Evolutionary conservation across 2,113 vertebrate species (phyloP).

Genomic region (Toxostoma redivivum): DNA sequence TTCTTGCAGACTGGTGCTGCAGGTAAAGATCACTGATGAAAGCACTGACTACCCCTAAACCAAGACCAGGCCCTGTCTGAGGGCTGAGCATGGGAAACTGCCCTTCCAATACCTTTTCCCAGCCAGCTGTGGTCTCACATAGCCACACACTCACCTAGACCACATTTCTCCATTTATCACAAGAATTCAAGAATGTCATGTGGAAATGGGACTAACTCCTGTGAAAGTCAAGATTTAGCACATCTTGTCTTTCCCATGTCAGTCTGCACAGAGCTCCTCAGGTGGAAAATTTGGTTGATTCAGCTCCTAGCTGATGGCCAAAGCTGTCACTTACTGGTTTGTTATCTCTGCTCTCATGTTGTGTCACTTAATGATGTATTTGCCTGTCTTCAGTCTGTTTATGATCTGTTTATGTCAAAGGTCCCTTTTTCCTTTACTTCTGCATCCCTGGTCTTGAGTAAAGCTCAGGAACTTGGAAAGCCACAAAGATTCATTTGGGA

Average conservation of each 20-base stretch:
- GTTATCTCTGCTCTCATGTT: background rate
- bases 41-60: background rate
- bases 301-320: background rate
- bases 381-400: constrained; percentile 22
- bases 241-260: background rate
- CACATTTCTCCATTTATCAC: background rate
- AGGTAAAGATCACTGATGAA: background rate
- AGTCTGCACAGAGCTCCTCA: background rate
- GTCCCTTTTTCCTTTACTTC: background rate
- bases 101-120: background rate
- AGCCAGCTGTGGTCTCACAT: background rate
- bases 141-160: background rate
- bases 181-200: background rate
- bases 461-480: constrained; percentile 43
- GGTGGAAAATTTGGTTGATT: background rate
- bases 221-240: background rate
- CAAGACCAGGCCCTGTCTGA: background rate
- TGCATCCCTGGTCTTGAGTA: background rate
- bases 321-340: background rate
- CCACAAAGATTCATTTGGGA: background rate
- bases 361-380: background rate
- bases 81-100: background rate
- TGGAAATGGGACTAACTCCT: background rate
- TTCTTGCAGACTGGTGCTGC: background rate
- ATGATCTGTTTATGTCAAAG: constrained; percentile 2